Percentiles rank a stretch among this genome's conserved stretches.
Conservation (phyloP, 2,888 invertebrate genomes). For the Drosophila subquinaria region DNA sequence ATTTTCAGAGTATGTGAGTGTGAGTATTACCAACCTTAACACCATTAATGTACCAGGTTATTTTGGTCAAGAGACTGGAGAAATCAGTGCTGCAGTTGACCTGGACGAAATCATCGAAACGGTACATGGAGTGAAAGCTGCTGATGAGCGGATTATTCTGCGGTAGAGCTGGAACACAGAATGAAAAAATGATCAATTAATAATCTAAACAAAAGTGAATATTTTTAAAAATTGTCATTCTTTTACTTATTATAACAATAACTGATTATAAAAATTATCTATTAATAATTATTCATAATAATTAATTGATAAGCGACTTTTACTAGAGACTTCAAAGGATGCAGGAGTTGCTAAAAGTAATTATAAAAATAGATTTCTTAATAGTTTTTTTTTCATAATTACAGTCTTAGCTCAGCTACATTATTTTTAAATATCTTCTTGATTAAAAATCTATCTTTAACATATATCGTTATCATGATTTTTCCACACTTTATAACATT, state of each 20-base stretch:
- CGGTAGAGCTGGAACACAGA: slow-evolving; percentile 74
- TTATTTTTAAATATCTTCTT: not conserved
- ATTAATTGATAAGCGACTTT: slow-evolving; percentile 4
- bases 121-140: slow-evolving; percentile 81
- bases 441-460: not conserved
- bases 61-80: slow-evolving; percentile 80
- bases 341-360: not conserved
- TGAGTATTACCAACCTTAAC: slow-evolving; percentile 69
- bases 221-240: not conserved
- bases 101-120: slow-evolving; percentile 81
- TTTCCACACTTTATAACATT: not conserved
- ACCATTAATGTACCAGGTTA: slow-evolving; percentile 84
- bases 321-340: not conserved
- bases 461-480: not conserved
- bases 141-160: slow-evolving; percentile 84
- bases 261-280: too few species aligned
- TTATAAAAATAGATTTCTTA: too few species aligned
- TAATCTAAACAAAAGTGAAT: not conserved
- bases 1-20: not conserved
- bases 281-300: too few species aligned
- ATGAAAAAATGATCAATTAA: too few species aligned
- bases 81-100: slow-evolving; percentile 84
- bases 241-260: too few species aligned
- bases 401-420: too few species aligned
- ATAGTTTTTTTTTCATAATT: too few species aligned